Base-by-base conservation (phyloP, 2,113 vertebrate species). In the Melanerpes formicivorus region DNA sequence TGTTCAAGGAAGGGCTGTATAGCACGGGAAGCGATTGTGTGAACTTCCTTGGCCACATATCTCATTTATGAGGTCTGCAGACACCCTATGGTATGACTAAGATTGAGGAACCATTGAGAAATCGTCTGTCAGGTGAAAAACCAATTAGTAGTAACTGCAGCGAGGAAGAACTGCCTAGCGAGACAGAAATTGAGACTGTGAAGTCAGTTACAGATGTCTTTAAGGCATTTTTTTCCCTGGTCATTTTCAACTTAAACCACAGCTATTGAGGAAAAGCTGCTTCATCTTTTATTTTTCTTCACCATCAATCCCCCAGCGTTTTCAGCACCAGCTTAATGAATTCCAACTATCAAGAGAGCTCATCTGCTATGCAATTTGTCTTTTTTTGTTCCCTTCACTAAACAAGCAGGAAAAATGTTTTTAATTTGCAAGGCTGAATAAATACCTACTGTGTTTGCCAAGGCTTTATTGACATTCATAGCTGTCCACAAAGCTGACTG, bases 351-450 rank as follows among this genome's bases (percentile, higher is more conserved):
- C 90, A 88, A 94, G 87, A 95, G 93, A 93, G 89, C 82, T 96
- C 95, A 95, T 91, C 87, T 64, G 27, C 93, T 91, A 44, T 80
- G 73, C 80, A 89, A 96, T 93, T 94, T 88, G 87, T 92, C 84
- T 87, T 90, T 95, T 96, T 96, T 94, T 95, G 93, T 92, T 94
- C 94, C 70, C 80, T 83, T 93, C 87, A 72, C 89, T 90, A 92
- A 94, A 95, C 87, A 93, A 90, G 89, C 76, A 90, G 62, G 87
- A 92, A 90, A 95, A 96, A 92, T 93, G 95, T 94, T 96, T 96
- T 95, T 96, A 88, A 96, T 96, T 95, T 96, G 90, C 94, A 93
- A 95, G 80, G 91, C 89, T 94, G 93, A 96, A 95, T 94, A 90
- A 96, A 90, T 90, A 93, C 82, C 76, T 92, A 60, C 90, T 86